These are phyloP conservation scores for Agrotis ipsilon DNA, from an alignment of 2,888 invertebrate species.

Conservation along the genomic window DNA sequence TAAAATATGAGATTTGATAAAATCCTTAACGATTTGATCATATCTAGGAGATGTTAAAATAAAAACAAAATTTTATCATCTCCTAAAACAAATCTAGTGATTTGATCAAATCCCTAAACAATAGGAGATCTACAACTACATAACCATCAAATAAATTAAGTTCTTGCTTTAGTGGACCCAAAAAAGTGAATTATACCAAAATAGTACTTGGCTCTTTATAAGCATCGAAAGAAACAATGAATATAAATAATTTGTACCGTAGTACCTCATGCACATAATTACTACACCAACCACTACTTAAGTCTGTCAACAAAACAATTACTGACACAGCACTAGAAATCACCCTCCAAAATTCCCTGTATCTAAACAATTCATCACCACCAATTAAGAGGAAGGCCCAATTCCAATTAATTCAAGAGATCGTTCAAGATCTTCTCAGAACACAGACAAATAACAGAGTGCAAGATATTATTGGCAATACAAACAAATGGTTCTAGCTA, in stretches of 20 bases:
- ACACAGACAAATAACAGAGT: slow-evolving; percentile 8
- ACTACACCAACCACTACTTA: neutral
- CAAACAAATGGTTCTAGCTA: slow-evolving; percentile 46
- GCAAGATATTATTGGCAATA: slow-evolving; percentile 36
- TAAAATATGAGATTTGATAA: no score
- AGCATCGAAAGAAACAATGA: no score
- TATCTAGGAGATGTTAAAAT: no score
- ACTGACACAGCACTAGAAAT: neutral
- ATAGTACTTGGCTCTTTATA: neutral
- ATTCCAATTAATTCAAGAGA: slow-evolving; percentile 14
- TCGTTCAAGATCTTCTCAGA: slow-evolving; percentile 27
- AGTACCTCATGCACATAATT: neutral
- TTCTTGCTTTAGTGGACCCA: neutral
- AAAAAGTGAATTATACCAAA: neutral
- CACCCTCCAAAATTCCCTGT: neutral
- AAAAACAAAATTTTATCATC: no score
- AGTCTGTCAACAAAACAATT: slow-evolving; percentile 1
- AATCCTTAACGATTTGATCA: no score
- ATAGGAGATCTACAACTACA: no score
- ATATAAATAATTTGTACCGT: neutral
- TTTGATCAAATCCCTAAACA: no score
- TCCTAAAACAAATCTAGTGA: no score
- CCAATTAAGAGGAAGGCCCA: slow-evolving; percentile 24
- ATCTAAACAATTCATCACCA: slow-evolving; percentile 21
- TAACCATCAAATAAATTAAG: neutral